Conservation (phyloP, 2,113 vertebrate species). For the Menidia beryllina region DNA sequence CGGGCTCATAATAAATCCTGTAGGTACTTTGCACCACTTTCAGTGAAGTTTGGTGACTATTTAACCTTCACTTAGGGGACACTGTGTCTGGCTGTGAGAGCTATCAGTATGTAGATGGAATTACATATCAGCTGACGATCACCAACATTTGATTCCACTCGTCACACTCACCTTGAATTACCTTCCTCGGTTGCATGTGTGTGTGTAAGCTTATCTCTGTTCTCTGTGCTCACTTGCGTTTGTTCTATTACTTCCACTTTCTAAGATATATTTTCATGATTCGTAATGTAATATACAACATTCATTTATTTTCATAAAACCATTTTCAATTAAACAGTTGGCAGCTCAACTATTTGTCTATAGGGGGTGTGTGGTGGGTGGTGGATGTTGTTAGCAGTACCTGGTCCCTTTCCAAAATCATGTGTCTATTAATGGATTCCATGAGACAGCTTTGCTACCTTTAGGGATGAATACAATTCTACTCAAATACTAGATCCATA, state of each 20-base stretch:
- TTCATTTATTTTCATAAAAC: background rate
- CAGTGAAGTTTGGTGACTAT: slow-evolving; percentile 21
- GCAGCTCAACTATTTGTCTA: slow-evolving; percentile 12
- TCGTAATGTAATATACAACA: background rate
- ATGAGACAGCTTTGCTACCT: slow-evolving; percentile 59
- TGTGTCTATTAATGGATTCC: slow-evolving; percentile 65
- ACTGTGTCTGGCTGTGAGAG: slow-evolving; percentile 35
- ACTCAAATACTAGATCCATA: slow-evolving; percentile 33
- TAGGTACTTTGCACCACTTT: slow-evolving; percentile 10
- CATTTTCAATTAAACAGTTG: slow-evolving; percentile 32
- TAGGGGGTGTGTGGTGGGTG: too few species aligned
- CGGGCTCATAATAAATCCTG: background rate
- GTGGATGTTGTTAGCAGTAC: slow-evolving; percentile 17
- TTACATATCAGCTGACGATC: slow-evolving; percentile 62
- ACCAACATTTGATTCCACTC: slow-evolving; percentile 57
- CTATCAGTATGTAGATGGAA: slow-evolving; percentile 61
- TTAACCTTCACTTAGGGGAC: slow-evolving; percentile 41
- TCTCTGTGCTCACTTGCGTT: background rate
- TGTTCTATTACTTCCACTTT: background rate
- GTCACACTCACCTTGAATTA: slow-evolving; percentile 50
- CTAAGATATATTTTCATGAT: background rate
- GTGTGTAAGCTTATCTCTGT: slow-evolving; percentile 10
- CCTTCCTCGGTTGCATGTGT: slow-evolving; percentile 15
- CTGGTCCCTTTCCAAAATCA: slow-evolving; percentile 18
- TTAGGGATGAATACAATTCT: slow-evolving; percentile 69